phyloP scores from a whole-genome alignment of 2,888 invertebrate genomes.

The Sabatieria punctata region DNA sequence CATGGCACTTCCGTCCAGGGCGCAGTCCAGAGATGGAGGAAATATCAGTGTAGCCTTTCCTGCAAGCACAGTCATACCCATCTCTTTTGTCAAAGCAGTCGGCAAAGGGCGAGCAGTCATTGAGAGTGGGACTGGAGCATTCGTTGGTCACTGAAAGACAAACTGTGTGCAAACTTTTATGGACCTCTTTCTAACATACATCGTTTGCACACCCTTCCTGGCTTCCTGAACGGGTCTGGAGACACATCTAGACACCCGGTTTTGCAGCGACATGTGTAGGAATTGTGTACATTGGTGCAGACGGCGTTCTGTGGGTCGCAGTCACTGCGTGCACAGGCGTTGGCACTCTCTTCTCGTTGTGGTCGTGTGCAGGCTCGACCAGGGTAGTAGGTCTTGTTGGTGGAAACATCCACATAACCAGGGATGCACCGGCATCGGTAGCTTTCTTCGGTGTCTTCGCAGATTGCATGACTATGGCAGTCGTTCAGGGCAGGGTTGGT shows the following conservation, averaged over 20 bases:
- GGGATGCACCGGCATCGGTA: slow-evolving; percentile 74
- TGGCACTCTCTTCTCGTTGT: slow-evolving; percentile 8
- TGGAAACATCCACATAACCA: slow-evolving; percentile 48
- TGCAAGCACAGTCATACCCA: slow-evolving; percentile 1
- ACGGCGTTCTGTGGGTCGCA: slow-evolving; percentile 19
- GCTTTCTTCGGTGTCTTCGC: slow-evolving; percentile 71
- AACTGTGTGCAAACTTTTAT: no score
- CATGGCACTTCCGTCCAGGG: background rate
- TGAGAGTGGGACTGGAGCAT: background rate
- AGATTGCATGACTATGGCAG: slow-evolving; percentile 66
- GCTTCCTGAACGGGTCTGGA: no score
- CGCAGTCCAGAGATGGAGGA: background rate
- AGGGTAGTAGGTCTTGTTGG: slow-evolving; percentile 25
- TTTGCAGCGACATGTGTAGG: slow-evolving; percentile 25
- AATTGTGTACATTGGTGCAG: slow-evolving; percentile 28
- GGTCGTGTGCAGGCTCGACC: slow-evolving; percentile 23
- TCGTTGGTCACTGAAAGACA: background rate
- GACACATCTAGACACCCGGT: slow-evolving; percentile 25
- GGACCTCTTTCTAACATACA: no score
- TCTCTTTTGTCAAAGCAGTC: background rate
- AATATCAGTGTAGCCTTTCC: background rate
- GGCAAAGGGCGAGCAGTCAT: slow-evolving; percentile 3
- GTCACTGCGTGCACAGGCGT: slow-evolving; percentile 11
- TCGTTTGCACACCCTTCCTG: no score
- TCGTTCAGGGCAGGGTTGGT: slow-evolving; percentile 56